Conservation (phyloP, 1,140 invertebrate species). For the Neodiprion pinetum region DNA sequence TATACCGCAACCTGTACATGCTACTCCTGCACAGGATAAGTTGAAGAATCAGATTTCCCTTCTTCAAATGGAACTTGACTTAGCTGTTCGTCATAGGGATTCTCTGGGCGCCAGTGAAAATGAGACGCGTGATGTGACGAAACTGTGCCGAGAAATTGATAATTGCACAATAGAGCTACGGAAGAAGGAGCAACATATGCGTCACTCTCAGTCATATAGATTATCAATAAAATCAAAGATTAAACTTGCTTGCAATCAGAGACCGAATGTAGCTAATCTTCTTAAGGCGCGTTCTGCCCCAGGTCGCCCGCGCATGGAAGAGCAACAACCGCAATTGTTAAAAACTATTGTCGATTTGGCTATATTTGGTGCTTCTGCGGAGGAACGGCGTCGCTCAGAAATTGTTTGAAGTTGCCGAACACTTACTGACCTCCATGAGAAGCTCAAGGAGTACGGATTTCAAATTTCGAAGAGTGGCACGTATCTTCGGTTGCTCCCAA, state of each 20-base stretch:
- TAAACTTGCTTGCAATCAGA: neutral
- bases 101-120: no score
- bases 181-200: no score
- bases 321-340: conserved; percentile 26
- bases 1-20: no score
- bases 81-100: no score
- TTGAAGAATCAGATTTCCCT: no score
- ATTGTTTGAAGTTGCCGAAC: conserved; percentile 30
- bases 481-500: conserved; percentile 28
- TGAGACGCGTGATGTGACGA: no score
- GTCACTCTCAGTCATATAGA: no score
- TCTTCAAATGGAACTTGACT: no score
- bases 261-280: neutral
- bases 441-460: conserved; percentile 13
- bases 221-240: no score
- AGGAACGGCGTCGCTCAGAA: conserved; percentile 32
- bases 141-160: no score
- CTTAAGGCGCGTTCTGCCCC: neutral
- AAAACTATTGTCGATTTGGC: conserved; percentile 33
- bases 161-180: no score
- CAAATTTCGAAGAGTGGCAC: neutral
- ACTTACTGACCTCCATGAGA: conserved; percentile 29
- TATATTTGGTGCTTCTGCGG: conserved; percentile 27
- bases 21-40: no score
- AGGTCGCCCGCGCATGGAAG: conserved; percentile 29